These are phyloP conservation scores for Taenioides sp. DNA, from an alignment of 2,797 vertebrate species.

Conservation along the genomic window DNA sequence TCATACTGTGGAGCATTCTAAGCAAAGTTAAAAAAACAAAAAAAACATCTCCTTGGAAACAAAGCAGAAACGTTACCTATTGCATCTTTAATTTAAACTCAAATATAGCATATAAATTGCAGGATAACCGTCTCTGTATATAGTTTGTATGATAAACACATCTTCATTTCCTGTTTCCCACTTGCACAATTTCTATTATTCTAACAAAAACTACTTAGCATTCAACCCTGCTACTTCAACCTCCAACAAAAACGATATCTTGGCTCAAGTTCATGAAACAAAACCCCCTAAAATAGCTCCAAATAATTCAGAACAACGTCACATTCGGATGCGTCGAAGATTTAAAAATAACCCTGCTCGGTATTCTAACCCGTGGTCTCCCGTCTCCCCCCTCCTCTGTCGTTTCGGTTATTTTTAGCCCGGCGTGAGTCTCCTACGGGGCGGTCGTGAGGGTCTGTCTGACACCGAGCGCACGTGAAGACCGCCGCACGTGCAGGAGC, in stretches of 20 bases:
- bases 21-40: too few relatives aligned
- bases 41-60: too few relatives aligned
- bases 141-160: too few relatives aligned
- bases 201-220: background rate
- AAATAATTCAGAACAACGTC: conserved; percentile 17
- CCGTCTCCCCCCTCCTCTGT: conserved; percentile 15
- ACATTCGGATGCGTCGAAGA: conserved; percentile 24
- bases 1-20: too few relatives aligned
- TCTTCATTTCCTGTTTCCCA: background rate
- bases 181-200: background rate
- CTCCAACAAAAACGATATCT: background rate
- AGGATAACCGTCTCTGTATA: too few relatives aligned
- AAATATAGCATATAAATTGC: too few relatives aligned
- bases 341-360: conserved; percentile 66
- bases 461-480: conserved; percentile 60
- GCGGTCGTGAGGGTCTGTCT: conserved; percentile 52
- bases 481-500: conserved; percentile 50
- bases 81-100: too few relatives aligned
- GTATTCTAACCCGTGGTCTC: conserved; percentile 54
- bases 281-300: conserved; percentile 22
- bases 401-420: conserved; percentile 69
- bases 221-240: background rate
- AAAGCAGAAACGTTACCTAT: too few relatives aligned
- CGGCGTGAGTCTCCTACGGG: conserved; percentile 48
- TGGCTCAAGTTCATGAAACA: background rate